phyloP scores from a whole-genome alignment of 1,140 invertebrate genomes.

The Drosophila santomea region DNA sequence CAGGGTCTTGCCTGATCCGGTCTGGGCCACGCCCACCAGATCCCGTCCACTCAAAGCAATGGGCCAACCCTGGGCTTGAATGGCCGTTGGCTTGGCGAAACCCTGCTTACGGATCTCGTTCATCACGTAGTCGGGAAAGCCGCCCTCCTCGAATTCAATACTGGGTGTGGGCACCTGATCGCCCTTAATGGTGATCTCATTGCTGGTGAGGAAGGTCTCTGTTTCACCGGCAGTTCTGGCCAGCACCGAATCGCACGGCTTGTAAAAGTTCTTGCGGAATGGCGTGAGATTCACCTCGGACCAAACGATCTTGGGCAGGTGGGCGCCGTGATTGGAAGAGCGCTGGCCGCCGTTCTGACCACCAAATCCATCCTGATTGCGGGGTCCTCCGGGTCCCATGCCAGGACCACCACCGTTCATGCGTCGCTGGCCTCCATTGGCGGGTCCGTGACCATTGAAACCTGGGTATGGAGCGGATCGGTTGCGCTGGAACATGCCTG shows the following conservation, averaged over 20 bases:
- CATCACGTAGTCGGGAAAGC: conserved; percentile 93
- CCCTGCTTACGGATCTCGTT: conserved; percentile 92
- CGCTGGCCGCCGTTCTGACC: conserved; percentile 59
- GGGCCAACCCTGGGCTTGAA: conserved; percentile 96
- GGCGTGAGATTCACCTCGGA: conserved; percentile 89
- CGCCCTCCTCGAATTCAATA: conserved; percentile 92
- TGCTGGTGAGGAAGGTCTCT: conserved; percentile 89
- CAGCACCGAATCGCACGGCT: conserved; percentile 90
- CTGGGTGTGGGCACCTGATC: conserved; percentile 93
- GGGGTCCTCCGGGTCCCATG: conserved; percentile 41
- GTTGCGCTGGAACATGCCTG: conserved; percentile 72
- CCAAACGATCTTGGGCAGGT: conserved; percentile 93
- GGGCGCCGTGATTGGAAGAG: conserved; percentile 87
- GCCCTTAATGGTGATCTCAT: conserved; percentile 93
- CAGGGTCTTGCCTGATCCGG: conserved; percentile 96
- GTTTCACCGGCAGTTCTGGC: conserved; percentile 89
- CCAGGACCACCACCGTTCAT: conserved; percentile 58
- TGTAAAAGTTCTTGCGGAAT: conserved; percentile 97
- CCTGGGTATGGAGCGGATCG: conserved; percentile 69
- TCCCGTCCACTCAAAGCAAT: conserved; percentile 96
- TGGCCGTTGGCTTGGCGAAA: conserved; percentile 94
- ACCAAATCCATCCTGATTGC: conserved; percentile 35
- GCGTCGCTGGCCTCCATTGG: conserved; percentile 30
- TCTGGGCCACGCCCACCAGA: conserved; percentile 98
- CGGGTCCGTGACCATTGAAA: conserved; percentile 48